Evolutionary conservation across 2,113 vertebrate species (phyloP).

Genomic region (Mormoops blainvillei): DNA sequence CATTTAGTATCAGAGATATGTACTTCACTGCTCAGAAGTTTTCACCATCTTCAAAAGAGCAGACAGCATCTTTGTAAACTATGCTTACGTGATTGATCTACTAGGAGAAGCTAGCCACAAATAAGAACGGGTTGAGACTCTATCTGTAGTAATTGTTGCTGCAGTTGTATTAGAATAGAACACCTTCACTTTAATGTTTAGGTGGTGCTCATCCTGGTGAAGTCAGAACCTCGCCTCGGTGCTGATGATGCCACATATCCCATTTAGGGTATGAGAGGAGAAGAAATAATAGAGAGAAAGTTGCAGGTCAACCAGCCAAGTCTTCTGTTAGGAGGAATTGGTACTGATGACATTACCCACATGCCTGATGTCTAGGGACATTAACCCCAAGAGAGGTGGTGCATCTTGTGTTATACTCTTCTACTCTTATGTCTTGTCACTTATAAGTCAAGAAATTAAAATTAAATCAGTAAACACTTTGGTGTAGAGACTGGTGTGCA

Average conservation of each 20-base stretch:
- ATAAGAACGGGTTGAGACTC: background rate
- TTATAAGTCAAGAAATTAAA: background rate
- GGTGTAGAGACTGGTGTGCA: background rate
- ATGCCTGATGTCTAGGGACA: background rate
- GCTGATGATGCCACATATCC: background rate
- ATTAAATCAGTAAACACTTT: background rate
- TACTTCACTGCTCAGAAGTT: background rate
- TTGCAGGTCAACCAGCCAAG: background rate
- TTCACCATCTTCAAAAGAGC: background rate
- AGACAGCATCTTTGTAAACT: background rate
- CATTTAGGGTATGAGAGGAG: background rate
- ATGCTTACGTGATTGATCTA: rapidly evolving
- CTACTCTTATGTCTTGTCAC: background rate
- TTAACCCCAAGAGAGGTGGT: background rate
- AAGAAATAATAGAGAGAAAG: background rate
- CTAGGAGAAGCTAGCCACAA: background rate
- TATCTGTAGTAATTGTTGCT: background rate
- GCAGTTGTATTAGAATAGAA: background rate
- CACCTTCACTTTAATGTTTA: background rate
- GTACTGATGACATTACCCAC: background rate
- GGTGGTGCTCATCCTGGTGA: background rate
- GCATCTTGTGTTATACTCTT: background rate
- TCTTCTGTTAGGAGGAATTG: background rate
- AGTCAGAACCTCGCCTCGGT: background rate
- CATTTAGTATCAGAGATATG: background rate